phyloP scores from a whole-genome alignment of 2,888 invertebrate species.

The Temnothorax unifasciatus region DNA sequence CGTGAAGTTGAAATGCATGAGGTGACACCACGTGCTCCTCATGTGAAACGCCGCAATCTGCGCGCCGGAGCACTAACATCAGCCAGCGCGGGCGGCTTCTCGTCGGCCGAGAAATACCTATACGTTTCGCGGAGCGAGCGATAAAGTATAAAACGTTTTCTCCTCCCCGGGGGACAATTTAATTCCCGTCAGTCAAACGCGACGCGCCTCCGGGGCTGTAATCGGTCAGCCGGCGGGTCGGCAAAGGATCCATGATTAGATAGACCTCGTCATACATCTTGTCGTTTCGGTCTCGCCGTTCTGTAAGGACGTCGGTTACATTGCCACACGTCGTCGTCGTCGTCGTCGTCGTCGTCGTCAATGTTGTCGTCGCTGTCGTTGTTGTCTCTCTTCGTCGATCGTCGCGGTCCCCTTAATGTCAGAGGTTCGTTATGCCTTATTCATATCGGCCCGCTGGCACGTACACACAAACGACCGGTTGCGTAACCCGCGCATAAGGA shows the following conservation, averaged over 20 bases:
- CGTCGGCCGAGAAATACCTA: neutral
- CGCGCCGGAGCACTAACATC: neutral
- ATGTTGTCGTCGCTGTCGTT: neutral
- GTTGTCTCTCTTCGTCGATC: constrained; percentile 24
- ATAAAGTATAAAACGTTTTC: constrained; percentile 9
- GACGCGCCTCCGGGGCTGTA: constrained; percentile 11
- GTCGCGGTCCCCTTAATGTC: constrained; percentile 73
- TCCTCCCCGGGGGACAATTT: constrained; percentile 27
- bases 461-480: constrained; percentile 56
- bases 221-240: constrained; percentile 33
- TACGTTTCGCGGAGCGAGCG: neutral
- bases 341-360: neutral
- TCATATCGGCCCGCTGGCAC: constrained; percentile 60
- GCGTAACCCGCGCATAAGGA: constrained; percentile 69
- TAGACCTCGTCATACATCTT: constrained; percentile 17
- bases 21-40: constrained; percentile 9
- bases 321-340: constrained; percentile 15
- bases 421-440: constrained; percentile 78
- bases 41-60: constrained; percentile 13
- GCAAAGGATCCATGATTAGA: constrained; percentile 41
- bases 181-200: constrained; percentile 43
- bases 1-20: constrained; percentile 7
- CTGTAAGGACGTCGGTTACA: neutral
- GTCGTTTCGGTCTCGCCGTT: neutral
- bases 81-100: neutral